Base-by-base conservation (phyloP, 2,797 vertebrate species). In the Lutjanus argentimaculatus region DNA sequence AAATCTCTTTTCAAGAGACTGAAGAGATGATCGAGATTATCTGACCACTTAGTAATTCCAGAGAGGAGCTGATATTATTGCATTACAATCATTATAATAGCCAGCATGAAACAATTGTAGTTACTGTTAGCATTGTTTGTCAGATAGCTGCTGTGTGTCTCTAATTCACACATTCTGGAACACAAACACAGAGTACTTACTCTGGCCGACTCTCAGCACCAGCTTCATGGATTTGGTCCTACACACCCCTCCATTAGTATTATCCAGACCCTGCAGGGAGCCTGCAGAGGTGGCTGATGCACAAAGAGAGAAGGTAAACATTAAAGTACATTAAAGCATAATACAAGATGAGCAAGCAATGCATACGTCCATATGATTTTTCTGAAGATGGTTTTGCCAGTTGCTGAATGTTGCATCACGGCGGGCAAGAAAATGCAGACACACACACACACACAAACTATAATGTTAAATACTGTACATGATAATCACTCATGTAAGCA, bases 141-240 rank as follows among this genome's bases (percentile, higher is more conserved):
- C 51, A 57, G 46, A 55, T 40, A 56, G 15, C 40, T 42, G 19
- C 16, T 46, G 19, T 75, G 19, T 22, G 15, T 21, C n/a, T 36
- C 19, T 49, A 42, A 56, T 66, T 17, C 42, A 56, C 46, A 36
- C 36, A 15, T 21, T 9, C 58, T 53, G 25, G 17, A 71, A 67
- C 66, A 45, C 52, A 77, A 45, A 80, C 55, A 73, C 48, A 77
- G 43, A 74, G 40, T 79, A 94, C 97, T 98, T 95, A 99, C 98
- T 98, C 95, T 99, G 98, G 93, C 98, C 98, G 86, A 99, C 97
- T 96, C 98, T 97, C 94, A 99, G 97, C 92, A 98, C 96, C 94
- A 99, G 96, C 96, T 98, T 99, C 98, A 99, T 99, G 95, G 97
- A 97, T 96, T 96, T 97, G 95, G 95, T 97, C 93, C 95, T 95